Percentiles rank a stretch among this genome's conserved stretches.
Evolutionary conservation across 2,113 vertebrate genomes (phyloP).

Genomic region (Catharus bicknelli): DNA sequence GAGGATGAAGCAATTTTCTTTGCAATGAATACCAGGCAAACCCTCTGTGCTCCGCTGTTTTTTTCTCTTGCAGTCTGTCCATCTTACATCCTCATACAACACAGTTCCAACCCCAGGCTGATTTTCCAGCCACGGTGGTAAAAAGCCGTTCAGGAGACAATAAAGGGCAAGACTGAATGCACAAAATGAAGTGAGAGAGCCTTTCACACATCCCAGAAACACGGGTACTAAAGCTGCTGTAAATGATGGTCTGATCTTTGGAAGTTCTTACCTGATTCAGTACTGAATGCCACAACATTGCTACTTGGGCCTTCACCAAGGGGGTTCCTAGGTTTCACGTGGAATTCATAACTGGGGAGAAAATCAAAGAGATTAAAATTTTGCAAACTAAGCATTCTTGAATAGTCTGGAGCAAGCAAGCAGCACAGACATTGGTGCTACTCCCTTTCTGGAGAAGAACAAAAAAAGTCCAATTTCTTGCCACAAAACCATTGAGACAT

Average conservation of each 20-base stretch:
- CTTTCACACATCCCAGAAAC: background rate
- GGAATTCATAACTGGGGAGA: conserved; percentile 89
- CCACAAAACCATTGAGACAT: background rate
- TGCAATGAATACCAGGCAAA: background rate
- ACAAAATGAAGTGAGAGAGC: background rate
- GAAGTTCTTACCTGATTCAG: conserved; percentile 88
- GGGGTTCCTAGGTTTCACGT: conserved; percentile 90
- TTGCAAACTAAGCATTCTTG: background rate
- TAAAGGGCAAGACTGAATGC: background rate
- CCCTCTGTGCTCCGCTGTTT: background rate
- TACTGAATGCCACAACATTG: conserved; percentile 86
- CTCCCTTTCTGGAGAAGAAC: background rate
- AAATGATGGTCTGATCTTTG: background rate
- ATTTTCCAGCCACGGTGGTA: background rate
- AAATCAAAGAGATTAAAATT: background rate
- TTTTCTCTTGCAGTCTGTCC: background rate
- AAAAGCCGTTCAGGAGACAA: background rate
- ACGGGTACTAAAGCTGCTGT: background rate
- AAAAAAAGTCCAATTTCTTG: background rate
- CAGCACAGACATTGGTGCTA: background rate
- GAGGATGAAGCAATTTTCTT: background rate
- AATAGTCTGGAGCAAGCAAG: background rate
- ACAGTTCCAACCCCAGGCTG: background rate
- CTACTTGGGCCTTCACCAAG: conserved; percentile 88
- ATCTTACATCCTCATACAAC: background rate